A percentile compares a stretch with the other conserved stretches of the same genome.
phyloP scores from a whole-genome alignment of 1,140 invertebrate genomes.

The Microplitis mediator region DNA sequence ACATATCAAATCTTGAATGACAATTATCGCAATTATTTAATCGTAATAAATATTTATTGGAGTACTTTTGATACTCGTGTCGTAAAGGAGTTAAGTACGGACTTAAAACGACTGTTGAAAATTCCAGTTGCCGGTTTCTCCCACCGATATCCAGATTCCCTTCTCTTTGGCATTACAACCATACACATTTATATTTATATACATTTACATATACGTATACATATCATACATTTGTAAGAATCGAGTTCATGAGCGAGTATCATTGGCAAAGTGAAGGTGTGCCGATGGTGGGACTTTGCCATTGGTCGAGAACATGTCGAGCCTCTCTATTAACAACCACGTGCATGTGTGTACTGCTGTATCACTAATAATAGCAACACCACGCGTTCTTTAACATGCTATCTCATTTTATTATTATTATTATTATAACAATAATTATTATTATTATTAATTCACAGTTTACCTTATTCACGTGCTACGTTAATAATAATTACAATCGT shows the following conservation, averaged over 20 bases:
- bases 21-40: too few species aligned
- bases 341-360: not conserved
- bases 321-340: slow-evolving; percentile 28
- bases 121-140: too few species aligned
- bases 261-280: slow-evolving; percentile 35
- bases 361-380: not conserved
- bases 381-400: not conserved
- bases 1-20: too few species aligned
- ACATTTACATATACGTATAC: not conserved
- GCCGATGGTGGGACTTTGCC: slow-evolving; percentile 26
- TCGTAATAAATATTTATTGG: too few species aligned
- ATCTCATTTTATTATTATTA: not conserved
- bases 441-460: not conserved
- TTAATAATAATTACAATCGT: too few species aligned
- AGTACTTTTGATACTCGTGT: too few species aligned
- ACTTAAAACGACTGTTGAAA: too few species aligned
- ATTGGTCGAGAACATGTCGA: slow-evolving; percentile 39
- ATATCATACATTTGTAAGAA: not conserved
- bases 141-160: too few species aligned
- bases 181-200: too few species aligned
- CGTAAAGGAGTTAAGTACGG: too few species aligned
- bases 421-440: not conserved
- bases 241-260: not conserved
- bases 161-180: too few species aligned
- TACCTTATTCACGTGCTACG: too few species aligned